Conservation (phyloP, 2,797 vertebrate species). For the Holocentrus rufus region DNA sequence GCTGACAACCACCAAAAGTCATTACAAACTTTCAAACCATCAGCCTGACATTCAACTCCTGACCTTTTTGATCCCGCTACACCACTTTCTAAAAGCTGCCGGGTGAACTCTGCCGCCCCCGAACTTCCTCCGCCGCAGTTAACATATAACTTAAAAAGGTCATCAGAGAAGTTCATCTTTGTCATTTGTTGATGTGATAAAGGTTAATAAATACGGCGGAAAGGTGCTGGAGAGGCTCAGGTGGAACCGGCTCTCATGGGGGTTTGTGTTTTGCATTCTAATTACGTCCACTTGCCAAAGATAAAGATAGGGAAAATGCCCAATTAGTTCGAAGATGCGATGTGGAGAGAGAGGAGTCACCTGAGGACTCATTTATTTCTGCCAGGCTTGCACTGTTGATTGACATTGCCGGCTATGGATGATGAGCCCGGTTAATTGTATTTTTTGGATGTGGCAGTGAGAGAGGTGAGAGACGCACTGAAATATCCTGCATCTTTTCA, state of each 20-base stretch:
- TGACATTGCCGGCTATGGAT: constrained; percentile 43
- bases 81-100: constrained; percentile 6
- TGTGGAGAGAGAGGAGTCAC: constrained; percentile 13
- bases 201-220: constrained; percentile 69
- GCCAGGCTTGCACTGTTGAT: constrained; percentile 47
- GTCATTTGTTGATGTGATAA: constrained; percentile 62
- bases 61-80: constrained; percentile 41
- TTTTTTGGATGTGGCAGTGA: constrained; percentile 24
- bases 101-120: constrained; percentile 17
- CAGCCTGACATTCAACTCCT: constrained; percentile 34
- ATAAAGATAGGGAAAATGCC: constrained; percentile 10
- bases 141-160: constrained; percentile 58
- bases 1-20: neutral
- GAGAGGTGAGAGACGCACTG: neutral
- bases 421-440: constrained; percentile 51
- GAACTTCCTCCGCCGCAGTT: constrained; percentile 36
- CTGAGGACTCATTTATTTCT: constrained; percentile 57
- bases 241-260: constrained; percentile 34
- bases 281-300: constrained; percentile 54
- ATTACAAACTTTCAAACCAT: constrained; percentile 34
- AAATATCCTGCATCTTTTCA: neutral
- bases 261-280: constrained; percentile 62
- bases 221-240: neutral
- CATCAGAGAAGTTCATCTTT: constrained; percentile 54
- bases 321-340: constrained; percentile 57